phyloP scores from a whole-genome alignment of 2,888 invertebrate species.

The Melipona bicolor region DNA sequence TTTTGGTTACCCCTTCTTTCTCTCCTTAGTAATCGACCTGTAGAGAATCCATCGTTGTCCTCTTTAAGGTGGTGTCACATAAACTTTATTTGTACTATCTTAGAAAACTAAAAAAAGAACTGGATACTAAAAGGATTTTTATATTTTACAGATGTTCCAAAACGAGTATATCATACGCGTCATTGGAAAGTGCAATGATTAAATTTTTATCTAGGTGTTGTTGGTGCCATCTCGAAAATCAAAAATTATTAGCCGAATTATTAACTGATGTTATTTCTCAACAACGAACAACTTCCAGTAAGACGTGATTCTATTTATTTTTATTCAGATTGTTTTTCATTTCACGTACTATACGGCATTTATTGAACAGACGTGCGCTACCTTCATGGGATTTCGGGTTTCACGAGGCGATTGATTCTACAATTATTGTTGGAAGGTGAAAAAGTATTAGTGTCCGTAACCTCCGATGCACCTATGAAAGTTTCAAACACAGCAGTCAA shows the following conservation, averaged over 20 bases:
- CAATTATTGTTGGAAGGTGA: conserved; percentile 95
- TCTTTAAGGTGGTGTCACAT: conserved; percentile 73
- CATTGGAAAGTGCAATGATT: conserved; percentile 91
- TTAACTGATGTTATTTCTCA: conserved; percentile 91
- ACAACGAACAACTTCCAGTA: conserved; percentile 85
- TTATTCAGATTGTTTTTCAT: background rate
- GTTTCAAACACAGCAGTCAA: conserved; percentile 74
- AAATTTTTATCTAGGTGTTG: conserved; percentile 93
- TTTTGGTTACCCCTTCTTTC: conserved; percentile 94
- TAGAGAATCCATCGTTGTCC: conserved; percentile 81
- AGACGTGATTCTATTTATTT: conserved; percentile 50
- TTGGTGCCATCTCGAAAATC: conserved; percentile 93
- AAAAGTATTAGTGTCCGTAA: conserved; percentile 91
- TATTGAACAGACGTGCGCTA: conserved; percentile 80
- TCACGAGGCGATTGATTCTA: conserved; percentile 93
- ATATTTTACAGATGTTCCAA: conserved; percentile 72
- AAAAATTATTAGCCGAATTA: conserved; percentile 92
- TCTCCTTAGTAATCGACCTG: conserved; percentile 89
- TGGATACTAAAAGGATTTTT: background rate
- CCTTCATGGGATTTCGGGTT: conserved; percentile 91
- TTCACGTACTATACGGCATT: background rate
- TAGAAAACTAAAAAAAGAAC: background rate
- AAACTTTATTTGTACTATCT: background rate
- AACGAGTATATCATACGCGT: conserved; percentile 79
- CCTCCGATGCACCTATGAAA: conserved; percentile 81